Evolutionary conservation across 2,797 vertebrate species (phyloP).

Genomic region (Cossypha dichroa): DNA sequence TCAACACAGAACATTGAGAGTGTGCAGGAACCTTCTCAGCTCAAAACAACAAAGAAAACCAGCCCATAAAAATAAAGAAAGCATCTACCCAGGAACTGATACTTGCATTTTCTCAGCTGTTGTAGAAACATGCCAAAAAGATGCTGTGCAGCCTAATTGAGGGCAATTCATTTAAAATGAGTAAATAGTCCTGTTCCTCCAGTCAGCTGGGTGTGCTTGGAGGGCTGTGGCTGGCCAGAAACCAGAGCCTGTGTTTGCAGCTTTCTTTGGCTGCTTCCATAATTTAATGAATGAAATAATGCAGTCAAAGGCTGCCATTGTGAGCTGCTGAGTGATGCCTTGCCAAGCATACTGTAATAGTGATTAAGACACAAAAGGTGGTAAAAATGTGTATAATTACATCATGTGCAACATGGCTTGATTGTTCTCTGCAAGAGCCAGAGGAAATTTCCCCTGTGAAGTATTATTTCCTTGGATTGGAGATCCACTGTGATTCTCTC

Average conservation of each 20-base stretch:
- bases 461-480: not conserved
- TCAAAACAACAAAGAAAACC: accelerated
- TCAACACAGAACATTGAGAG: not conserved
- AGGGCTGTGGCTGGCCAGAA: not conserved
- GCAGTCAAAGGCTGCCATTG: not conserved
- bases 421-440: not conserved
- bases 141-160: not conserved
- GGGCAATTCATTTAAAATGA: not conserved
- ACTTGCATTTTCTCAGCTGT: not conserved
- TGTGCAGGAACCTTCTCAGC: not conserved
- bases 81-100: not conserved
- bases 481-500: not conserved
- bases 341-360: conserved; percentile 16
- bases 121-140: not conserved
- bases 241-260: not conserved
- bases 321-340: not conserved
- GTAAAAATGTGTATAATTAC: conserved; percentile 32
- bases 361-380: conserved; percentile 50
- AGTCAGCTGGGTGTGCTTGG: not conserved
- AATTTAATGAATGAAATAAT: not conserved
- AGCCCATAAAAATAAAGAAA: not conserved
- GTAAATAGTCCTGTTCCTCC: not conserved
- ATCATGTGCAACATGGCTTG: not conserved
- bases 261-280: not conserved
- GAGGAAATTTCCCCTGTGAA: not conserved